phyloP scores from a whole-genome alignment of 23 tunicate genomes.

The Trididemnum nubilum region DNA sequence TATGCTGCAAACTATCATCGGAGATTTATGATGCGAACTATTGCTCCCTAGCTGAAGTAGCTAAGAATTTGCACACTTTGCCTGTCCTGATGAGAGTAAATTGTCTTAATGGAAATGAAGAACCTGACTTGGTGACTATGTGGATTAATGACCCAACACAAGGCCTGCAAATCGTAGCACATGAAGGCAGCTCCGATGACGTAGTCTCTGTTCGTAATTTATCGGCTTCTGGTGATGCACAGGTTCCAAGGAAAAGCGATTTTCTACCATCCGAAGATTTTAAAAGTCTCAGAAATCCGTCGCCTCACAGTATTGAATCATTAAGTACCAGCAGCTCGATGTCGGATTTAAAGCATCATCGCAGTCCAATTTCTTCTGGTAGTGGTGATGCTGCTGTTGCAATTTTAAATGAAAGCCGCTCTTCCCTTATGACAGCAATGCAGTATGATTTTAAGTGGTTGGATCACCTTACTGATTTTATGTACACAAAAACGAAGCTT shows the following conservation, averaged over 20 bases:
- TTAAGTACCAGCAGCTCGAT: no score
- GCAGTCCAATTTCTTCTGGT: background rate
- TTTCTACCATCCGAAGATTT: background rate
- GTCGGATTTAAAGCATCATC: no score
- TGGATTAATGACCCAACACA: conserved; percentile 30
- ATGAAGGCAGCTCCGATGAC: background rate
- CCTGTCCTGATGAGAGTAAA: conserved; percentile 33
- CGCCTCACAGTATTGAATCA: background rate
- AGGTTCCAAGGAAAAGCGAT: background rate
- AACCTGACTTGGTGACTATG: conserved; percentile 40
- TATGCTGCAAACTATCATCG: conserved; percentile 41
- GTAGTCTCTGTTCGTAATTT: background rate
- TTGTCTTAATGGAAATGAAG: conserved; percentile 9
- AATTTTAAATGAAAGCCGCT: background rate
- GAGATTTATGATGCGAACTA: background rate
- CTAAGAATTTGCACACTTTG: background rate
- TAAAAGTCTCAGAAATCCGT: background rate
- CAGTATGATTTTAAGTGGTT: background rate
- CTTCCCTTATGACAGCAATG: background rate
- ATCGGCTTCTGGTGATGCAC: background rate
- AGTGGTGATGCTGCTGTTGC: background rate
- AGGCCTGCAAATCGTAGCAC: conserved; percentile 13
- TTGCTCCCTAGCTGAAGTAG: background rate
- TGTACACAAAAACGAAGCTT: background rate
- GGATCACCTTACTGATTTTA: background rate